Conservation (phyloP, 2,888 invertebrate species). For the Entomobrya proxima region DNA sequence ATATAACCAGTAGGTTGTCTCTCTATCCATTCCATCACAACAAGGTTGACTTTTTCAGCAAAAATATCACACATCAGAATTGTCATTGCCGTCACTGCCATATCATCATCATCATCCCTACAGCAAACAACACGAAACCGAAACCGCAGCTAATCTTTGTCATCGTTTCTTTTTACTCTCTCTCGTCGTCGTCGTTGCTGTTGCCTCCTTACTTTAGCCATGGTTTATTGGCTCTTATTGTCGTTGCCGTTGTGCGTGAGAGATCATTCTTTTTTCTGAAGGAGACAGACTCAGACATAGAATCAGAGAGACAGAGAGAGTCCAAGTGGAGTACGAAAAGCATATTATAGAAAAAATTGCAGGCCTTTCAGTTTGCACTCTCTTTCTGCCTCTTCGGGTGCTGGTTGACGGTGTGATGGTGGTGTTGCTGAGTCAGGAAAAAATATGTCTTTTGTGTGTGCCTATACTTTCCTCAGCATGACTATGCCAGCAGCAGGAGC, state of each 20-base stretch:
- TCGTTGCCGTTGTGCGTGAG: background rate
- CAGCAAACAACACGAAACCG: conserved; percentile 23
- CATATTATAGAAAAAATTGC: conserved; percentile 26
- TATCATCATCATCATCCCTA: background rate
- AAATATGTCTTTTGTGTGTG: conserved; percentile 46
- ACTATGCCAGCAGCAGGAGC: conserved; percentile 25
- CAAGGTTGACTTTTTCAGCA: background rate
- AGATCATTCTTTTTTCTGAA: conserved; percentile 19
- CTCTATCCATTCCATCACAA: background rate
- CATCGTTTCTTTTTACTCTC: conserved; percentile 26
- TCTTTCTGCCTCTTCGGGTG: too few relatives aligned
- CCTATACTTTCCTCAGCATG: background rate
- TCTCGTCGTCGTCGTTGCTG: too few relatives aligned
- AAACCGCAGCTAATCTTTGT: conserved; percentile 61
- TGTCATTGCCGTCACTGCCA: background rate
- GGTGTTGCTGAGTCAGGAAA: conserved; percentile 36
- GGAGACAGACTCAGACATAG: background rate
- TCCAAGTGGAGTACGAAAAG: conserved; percentile 8
- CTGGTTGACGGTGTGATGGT: background rate
- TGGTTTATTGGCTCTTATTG: conserved; percentile 11
- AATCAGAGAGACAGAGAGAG: background rate
- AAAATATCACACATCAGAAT: background rate
- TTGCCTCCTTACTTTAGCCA: conserved; percentile 6
- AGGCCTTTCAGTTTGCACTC: conserved; percentile 23
- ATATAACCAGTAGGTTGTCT: background rate